Conservation (phyloP, 2,797 vertebrate species). For the Catamblyrhynchus diadema region DNA sequence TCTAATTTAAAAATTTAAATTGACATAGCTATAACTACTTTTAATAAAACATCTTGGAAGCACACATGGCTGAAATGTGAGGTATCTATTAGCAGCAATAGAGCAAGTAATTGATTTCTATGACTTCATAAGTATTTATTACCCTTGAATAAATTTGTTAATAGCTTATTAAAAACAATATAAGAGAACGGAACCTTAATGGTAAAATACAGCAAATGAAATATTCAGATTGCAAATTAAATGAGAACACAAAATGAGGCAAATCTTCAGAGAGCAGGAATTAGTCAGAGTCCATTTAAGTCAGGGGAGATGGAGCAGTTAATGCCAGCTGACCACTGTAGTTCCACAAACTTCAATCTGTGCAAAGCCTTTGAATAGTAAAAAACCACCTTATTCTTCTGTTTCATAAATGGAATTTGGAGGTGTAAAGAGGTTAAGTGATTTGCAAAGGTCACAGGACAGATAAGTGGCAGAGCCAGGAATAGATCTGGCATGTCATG, state of each 20-base stretch:
- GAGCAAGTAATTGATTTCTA: neutral
- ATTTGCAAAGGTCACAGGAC: neutral
- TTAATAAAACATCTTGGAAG: neutral
- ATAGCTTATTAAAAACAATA: neutral
- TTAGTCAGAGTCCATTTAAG: neutral
- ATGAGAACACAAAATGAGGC: neutral
- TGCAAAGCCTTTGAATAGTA: neutral
- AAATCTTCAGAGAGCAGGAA: neutral
- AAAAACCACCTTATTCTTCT: neutral
- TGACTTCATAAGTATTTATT: neutral
- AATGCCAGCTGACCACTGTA: neutral
- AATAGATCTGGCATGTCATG: constrained; percentile 26
- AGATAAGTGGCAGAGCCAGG: neutral
- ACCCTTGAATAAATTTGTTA: neutral
- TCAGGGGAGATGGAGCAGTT: neutral
- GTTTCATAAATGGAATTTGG: neutral
- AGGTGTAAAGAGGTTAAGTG: constrained; percentile 18
- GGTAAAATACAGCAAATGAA: neutral
- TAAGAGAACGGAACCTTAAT: neutral
- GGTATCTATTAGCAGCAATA: neutral
- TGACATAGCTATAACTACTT: neutral
- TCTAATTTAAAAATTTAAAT: neutral
- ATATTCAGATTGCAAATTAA: neutral
- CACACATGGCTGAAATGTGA: neutral
- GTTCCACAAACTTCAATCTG: neutral